Conservation (phyloP, 2,113 vertebrate genomes). For the Heloderma charlesbogerti region DNA sequence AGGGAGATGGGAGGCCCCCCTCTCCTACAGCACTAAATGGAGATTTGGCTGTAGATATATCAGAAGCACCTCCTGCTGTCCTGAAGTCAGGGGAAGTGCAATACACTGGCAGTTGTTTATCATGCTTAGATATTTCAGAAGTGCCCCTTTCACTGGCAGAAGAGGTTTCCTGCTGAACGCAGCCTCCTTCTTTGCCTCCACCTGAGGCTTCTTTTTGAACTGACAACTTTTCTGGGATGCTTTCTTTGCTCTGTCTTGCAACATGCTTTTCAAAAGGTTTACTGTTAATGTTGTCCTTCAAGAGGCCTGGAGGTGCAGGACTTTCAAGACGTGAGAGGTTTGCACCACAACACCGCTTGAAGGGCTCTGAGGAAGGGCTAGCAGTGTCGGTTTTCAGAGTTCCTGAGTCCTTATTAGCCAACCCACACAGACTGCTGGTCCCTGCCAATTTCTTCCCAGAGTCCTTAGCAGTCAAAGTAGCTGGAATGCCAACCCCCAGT, state of each 20-base stretch:
- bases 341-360: slow-evolving; percentile 73
- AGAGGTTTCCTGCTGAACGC: slow-evolving; percentile 71
- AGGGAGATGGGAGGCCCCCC: slow-evolving; percentile 79
- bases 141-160: slow-evolving; percentile 72
- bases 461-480: slow-evolving; percentile 74
- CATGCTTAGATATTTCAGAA: slow-evolving; percentile 78
- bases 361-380: slow-evolving; percentile 69
- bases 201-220: slow-evolving; percentile 76
- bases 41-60: slow-evolving; percentile 78
- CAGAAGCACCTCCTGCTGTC: slow-evolving; percentile 79
- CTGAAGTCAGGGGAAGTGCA: slow-evolving; percentile 85
- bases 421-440: slow-evolving; percentile 59
- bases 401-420: slow-evolving; percentile 73
- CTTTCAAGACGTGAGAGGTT: slow-evolving; percentile 69
- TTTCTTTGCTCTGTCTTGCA: slow-evolving; percentile 77
- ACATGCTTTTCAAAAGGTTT: slow-evolving; percentile 79
- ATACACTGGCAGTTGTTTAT: slow-evolving; percentile 80
- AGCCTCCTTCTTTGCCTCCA: slow-evolving; percentile 75
- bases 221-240: slow-evolving; percentile 77
- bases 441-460: slow-evolving; percentile 77
- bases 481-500: slow-evolving; percentile 59
- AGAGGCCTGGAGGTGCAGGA: slow-evolving; percentile 67
- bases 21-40: slow-evolving; percentile 81
- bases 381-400: slow-evolving; percentile 72
- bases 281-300: slow-evolving; percentile 72